Evolutionary conservation across 2,797 vertebrate genomes (phyloP), one percentile per base, ranked within the genome.

Genomic region (Vultur gryphus): DNA sequence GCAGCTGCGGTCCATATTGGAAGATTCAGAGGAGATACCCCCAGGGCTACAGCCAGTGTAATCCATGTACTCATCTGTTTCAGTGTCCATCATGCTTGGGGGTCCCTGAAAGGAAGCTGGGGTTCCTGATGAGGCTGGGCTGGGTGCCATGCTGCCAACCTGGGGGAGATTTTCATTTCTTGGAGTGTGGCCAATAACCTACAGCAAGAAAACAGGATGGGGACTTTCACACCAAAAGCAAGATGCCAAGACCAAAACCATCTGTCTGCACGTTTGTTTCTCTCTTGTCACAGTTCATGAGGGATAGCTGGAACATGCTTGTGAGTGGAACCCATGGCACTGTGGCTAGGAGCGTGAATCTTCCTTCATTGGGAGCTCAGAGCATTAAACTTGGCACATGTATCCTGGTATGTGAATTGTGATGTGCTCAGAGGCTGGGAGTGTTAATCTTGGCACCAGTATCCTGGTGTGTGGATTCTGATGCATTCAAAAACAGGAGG

Each of bases 1-100:
- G 98, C 99, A 99, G 98, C 99, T 99, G 58, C 99, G 99, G 97
- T 99, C 99, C 98, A 99, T 99, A 95, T 99, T 99, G 94, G 99
- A 99, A 9, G 99, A 99, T 97, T 99, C 99, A 0, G 99, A 99
- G 67, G 99, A 99, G 82, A 99, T 97, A 6, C 99, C 99, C 16
- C 99, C 98, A 0, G 99, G 99, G 97, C 99, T 99, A 72, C 99
- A 99, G 79, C 98, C 99, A 18, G 99, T 98, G 96, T 99, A 99
- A 94, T 99, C 99, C 98, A 99, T 97, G 97, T 99, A 99, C 96
- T 99, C 99, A 6, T 99, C 99, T 1, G 98, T 99, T 81, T 99
- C 99, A 0, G 99, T 99, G 90, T 99, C 98, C 97, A 99, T 93
- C 97, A 98, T 95, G 96, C 92, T 97, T 26, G 97, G 97, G 93